Percentiles rank a stretch among this genome's conserved stretches.
Conservation (phyloP, 2,797 vertebrate genomes). For the Lateolabrax maculatus region DNA sequence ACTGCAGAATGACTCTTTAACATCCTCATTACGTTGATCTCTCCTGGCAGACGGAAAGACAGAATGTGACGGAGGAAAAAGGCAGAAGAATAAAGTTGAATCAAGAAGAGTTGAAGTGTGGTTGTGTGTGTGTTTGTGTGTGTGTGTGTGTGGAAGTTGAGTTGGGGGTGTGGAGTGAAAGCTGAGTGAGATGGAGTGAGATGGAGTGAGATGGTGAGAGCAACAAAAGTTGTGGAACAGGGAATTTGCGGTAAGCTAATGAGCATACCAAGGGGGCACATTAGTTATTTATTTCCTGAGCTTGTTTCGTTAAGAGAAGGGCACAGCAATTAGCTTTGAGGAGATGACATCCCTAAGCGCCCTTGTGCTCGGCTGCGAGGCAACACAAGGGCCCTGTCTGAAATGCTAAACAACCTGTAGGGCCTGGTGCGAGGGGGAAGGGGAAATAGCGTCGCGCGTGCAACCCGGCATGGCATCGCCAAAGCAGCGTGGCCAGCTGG, state of each 20-base stretch:
- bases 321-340: slow-evolving; percentile 87
- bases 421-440: slow-evolving; percentile 33
- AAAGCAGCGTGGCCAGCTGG: slow-evolving; percentile 62
- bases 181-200: slow-evolving; percentile 49
- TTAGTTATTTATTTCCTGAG: slow-evolving; percentile 87
- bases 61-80: slow-evolving; percentile 37
- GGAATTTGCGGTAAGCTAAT: slow-evolving; percentile 83
- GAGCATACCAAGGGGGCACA: slow-evolving; percentile 83
- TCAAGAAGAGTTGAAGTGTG: background rate
- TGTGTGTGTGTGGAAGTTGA: background rate
- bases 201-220: slow-evolving; percentile 38
- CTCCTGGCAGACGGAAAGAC: slow-evolving; percentile 29
- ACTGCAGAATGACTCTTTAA: slow-evolving; percentile 30
- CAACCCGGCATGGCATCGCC: slow-evolving; percentile 62
- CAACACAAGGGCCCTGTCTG: slow-evolving; percentile 72
- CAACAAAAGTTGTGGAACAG: slow-evolving; percentile 64
- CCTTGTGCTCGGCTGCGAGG: slow-evolving; percentile 71
- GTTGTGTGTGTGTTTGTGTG: background rate
- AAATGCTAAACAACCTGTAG: slow-evolving; percentile 83
- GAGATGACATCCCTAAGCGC: slow-evolving; percentile 79
- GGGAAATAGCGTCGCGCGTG: slow-evolving; percentile 29
- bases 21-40: slow-evolving; percentile 54
- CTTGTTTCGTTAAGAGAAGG: slow-evolving; percentile 87
- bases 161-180: slow-evolving; percentile 26
- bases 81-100: slow-evolving; percentile 34